Percentiles rank a stretch among this genome's conserved stretches.
Evolutionary conservation across 37 sponge, comb jelly and placozoan species (phyloP).

Genomic region (Spongia lamella): DNA sequence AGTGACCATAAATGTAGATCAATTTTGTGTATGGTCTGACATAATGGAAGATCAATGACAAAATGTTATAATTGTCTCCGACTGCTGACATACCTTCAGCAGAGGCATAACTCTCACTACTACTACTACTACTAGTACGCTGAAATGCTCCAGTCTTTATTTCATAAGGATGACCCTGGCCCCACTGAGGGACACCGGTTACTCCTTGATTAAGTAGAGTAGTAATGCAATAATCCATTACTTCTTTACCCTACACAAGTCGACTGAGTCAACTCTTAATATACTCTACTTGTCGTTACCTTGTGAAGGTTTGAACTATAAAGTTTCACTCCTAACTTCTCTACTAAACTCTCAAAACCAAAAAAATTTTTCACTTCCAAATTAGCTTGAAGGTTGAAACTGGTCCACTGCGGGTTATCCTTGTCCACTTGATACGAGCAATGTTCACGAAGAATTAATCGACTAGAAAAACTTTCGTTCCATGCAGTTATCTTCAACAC

Average conservation of each 20-base stretch:
- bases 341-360: constrained; percentile 35
- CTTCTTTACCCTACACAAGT: constrained; percentile 35
- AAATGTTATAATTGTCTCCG: too few relatives aligned
- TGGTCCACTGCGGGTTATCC: constrained; percentile 43
- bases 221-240: constrained; percentile 33
- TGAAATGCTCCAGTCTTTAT: too few relatives aligned
- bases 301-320: constrained; percentile 32
- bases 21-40: too few relatives aligned
- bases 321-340: constrained; percentile 41
- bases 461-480: constrained; percentile 16
- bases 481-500: constrained; percentile 16
- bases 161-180: background rate
- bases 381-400: constrained; percentile 26
- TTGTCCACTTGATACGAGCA: constrained; percentile 33
- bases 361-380: constrained; percentile 42
- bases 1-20: too few relatives aligned
- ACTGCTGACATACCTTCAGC: too few relatives aligned
- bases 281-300: constrained; percentile 3
- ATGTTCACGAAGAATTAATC: constrained; percentile 12
- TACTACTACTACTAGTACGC: too few relatives aligned
- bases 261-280: too few relatives aligned
- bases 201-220: constrained; percentile 21
- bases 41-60: too few relatives aligned
- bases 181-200: constrained; percentile 14
- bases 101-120: too few relatives aligned